These are phyloP conservation scores for Dynastes grantii DNA, from an alignment of 2,888 invertebrate species.

Conservation along the genomic window DNA sequence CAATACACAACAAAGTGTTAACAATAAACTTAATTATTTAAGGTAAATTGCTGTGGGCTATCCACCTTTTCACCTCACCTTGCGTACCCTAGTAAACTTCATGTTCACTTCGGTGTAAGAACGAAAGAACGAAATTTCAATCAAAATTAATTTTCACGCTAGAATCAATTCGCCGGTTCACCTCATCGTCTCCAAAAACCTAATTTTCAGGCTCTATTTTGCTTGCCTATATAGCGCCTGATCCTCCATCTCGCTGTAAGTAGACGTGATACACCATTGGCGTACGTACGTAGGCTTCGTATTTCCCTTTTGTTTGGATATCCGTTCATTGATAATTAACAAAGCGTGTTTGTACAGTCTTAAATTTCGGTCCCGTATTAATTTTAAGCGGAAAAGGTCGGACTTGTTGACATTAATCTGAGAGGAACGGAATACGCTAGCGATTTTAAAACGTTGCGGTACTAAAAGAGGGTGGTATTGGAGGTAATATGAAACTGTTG, in stretches of 20 bases:
- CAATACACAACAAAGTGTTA: conserved; percentile 33
- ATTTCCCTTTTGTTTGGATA: conserved; percentile 27
- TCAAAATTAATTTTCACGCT: conserved; percentile 32
- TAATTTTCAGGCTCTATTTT: conserved; percentile 17
- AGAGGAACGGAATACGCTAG: not conserved
- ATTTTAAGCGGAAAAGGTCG: conserved; percentile 37
- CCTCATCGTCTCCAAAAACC: conserved; percentile 5
- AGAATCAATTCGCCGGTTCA: conserved; percentile 30
- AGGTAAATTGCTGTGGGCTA: conserved; percentile 6
- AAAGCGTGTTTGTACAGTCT: conserved; percentile 45
- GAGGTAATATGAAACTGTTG: conserved; percentile 31
- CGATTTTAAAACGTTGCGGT: conserved; percentile 19
- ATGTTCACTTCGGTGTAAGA: not conserved
- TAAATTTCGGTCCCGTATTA: conserved; percentile 46
- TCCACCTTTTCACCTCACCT: conserved; percentile 8
- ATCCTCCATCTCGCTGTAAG: not conserved
- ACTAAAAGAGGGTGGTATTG: conserved; percentile 15
- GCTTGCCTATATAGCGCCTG: not conserved
- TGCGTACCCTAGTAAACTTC: not conserved
- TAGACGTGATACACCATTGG: not conserved
- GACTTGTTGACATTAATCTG: conserved; percentile 46
- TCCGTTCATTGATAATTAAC: conserved; percentile 43
- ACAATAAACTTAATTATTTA: conserved; percentile 43
- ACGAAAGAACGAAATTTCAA: conserved; percentile 13
- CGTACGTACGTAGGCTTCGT: not conserved